phyloP scores from a whole-genome alignment of 2,888 invertebrate species.

The Yponomeuta plumbellus region DNA sequence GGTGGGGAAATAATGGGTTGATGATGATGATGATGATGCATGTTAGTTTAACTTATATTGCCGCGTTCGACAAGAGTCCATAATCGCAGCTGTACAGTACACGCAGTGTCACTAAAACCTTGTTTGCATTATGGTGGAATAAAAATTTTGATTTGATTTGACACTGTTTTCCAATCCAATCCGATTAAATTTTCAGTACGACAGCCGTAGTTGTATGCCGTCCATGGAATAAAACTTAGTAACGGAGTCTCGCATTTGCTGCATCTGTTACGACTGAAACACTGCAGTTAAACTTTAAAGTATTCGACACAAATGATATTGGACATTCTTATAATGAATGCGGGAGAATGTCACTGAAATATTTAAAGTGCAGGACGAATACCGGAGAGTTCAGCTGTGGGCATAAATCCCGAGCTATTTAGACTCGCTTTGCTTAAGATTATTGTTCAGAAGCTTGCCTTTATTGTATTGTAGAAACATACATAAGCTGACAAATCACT shows the following conservation, averaged over 20 bases:
- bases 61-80: no score
- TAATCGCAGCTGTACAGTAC: no score
- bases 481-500: no score
- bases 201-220: background rate
- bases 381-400: background rate
- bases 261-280: background rate
- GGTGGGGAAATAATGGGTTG: no score
- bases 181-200: no score
- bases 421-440: background rate
- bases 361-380: background rate
- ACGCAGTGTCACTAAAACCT: no score
- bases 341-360: background rate
- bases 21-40: no score
- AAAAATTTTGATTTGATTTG: no score
- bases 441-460: background rate
- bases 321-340: background rate
- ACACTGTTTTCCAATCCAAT: no score
- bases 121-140: no score
- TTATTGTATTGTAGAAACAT: background rate
- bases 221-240: background rate
- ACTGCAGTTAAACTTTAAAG: background rate
- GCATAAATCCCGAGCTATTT: background rate
- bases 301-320: background rate
- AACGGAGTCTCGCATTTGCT: background rate
- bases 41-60: no score